A percentile compares a stretch with the other conserved stretches of the same genome.
phyloP scores from a whole-genome alignment of 2,113 vertebrate genomes.

The Limnothrissa miodon region DNA sequence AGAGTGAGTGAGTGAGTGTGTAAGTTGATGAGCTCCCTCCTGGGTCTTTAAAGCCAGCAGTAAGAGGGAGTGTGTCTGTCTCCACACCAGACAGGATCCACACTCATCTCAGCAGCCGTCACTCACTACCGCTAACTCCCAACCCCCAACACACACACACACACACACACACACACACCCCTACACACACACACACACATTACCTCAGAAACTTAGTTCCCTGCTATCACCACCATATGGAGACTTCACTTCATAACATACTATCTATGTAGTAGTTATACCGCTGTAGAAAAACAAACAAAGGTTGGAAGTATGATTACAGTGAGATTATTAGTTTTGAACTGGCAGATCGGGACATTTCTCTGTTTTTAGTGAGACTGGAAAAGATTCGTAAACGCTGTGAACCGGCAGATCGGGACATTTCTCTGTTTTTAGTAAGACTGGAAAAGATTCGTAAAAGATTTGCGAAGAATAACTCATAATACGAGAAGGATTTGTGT shows the following conservation, averaged over 20 bases:
- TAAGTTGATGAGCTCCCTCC: background rate
- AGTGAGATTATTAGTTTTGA: background rate
- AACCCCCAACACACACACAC: background rate
- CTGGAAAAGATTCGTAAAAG: too few relatives aligned
- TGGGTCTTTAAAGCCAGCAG: too few relatives aligned
- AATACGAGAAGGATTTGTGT: background rate
- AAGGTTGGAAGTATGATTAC: background rate
- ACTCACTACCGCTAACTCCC: slow-evolving; percentile 28
- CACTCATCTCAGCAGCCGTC: slow-evolving; percentile 26
- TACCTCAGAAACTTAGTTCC: background rate
- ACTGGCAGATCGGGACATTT: background rate
- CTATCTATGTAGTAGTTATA: background rate
- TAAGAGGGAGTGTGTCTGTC: background rate
- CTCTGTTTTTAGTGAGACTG: too few relatives aligned
- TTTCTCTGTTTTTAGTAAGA: background rate
- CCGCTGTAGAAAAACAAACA: background rate
- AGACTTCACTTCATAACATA: background rate
- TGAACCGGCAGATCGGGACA: too few relatives aligned
- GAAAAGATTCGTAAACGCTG: too few relatives aligned
- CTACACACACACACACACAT: background rate
- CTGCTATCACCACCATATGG: background rate
- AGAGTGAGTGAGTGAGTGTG: background rate
- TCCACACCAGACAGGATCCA: background rate
- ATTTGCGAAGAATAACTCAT: background rate
- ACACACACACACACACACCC: background rate